These are phyloP conservation scores for Orius laevigatus DNA, from an alignment of 1,140 invertebrate genomes.

Conservation along the genomic window DNA sequence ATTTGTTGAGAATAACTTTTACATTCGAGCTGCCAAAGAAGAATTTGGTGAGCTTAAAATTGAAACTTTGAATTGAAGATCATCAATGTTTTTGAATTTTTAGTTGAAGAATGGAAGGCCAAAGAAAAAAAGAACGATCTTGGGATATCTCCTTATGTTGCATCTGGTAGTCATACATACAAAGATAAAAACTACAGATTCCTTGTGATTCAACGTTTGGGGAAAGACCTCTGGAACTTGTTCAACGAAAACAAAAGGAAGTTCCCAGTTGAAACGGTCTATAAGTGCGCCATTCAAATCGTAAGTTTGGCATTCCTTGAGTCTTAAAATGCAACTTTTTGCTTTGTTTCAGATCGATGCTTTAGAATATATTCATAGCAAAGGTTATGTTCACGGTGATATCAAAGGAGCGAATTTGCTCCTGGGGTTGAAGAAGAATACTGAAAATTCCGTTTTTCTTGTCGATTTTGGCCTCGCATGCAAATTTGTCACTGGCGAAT, in stretches of 20 bases:
- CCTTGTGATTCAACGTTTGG: constrained; percentile 80
- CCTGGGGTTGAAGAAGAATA: constrained; percentile 46
- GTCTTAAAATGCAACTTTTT: constrained; percentile 1
- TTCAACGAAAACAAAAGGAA: constrained; percentile 49
- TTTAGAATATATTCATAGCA: constrained; percentile 73
- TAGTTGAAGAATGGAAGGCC: constrained; percentile 62
- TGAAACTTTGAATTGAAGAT: neutral
- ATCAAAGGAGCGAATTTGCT: constrained; percentile 85
- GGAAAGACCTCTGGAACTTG: constrained; percentile 72
- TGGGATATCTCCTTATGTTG: constrained; percentile 74
- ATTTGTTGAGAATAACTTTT: constrained; percentile 92
- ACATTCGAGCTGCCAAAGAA: constrained; percentile 66
- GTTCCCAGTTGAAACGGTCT: constrained; percentile 59
- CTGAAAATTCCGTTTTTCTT: constrained; percentile 61
- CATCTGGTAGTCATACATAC: constrained; percentile 62
- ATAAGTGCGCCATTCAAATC: constrained; percentile 69
- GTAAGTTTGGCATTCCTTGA: constrained; percentile 35
- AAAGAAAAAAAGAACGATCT: constrained; percentile 52
- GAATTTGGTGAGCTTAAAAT: constrained; percentile 47
- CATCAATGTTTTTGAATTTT: constrained; percentile 8
- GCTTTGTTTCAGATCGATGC: constrained; percentile 48
- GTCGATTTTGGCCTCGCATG: constrained; percentile 89
- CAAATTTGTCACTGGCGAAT: constrained; percentile 61
- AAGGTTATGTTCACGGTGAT: constrained; percentile 79
- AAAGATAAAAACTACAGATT: constrained; percentile 70